Evolutionary conservation across 1,140 invertebrate genomes (phyloP), one percentile per base, ranked within the genome.

Genomic region (Nautilus pompilius): DNA sequence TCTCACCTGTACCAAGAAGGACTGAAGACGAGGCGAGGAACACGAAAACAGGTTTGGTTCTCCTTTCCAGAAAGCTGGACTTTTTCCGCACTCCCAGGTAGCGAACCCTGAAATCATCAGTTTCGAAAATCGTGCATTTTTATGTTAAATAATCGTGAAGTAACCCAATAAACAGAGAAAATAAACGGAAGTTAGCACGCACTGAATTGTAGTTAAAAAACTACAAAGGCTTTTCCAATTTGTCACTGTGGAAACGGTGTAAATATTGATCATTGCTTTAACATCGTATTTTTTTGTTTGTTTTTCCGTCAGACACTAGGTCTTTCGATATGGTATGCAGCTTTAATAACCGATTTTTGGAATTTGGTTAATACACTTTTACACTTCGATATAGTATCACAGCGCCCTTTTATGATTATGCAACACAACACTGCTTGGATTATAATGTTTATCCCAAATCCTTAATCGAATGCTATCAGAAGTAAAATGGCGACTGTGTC

Each of bases 11-110:
- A 33, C 24, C 29, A 70, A 28, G 13, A 73, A 29, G 0, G 63
- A 10, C 32, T 62, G 59, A 32, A 73, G 65, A n/a, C 62, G 29
- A n/a, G 60, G 33, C 20, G 73, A 75, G 6, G 69, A 65, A 63
- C 73, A 75, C 20, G 62, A 55, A n/a, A 60, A 33, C 20, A 70
- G 49, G 48, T 71, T 54, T 10, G 70, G 73, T 54, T 63, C 45
- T 22, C 58, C 66, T 32, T 36, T 20, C 73, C 73, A 75, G 41
- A 68, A 69, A 0, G 51, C 56, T 3, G 57, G 55, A 26, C 59
- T 57, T 2, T 46, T 51, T 2, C 58, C 60, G 48, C 73, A 75
- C 22, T 62, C 24, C 61, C 69, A 69, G 6, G 17, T 67, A 1
- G 71, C 66, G 26, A 45, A 49, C 6, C 67, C 73, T 74, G 26